phyloP scores from a whole-genome alignment of 2,888 invertebrate genomes.

The Tenthredo livida region DNA sequence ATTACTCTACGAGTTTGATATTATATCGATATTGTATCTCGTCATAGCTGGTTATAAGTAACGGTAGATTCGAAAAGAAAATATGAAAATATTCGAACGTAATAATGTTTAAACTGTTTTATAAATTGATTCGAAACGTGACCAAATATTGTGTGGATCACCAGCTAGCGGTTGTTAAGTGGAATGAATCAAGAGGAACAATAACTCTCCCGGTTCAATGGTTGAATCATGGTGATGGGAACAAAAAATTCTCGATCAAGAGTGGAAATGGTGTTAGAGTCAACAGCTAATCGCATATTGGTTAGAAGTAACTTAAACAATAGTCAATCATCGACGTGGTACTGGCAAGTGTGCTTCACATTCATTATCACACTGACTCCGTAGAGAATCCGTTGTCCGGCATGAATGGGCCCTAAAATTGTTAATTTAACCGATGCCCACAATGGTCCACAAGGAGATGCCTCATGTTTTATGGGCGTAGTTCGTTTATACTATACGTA shows the following conservation, averaged over 20 bases:
- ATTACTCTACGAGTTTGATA: neutral
- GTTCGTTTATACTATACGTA: slow-evolving; percentile 60
- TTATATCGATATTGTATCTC: too few species aligned
- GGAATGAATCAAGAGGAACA: neutral
- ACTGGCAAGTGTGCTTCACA: slow-evolving; percentile 20
- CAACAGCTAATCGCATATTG: neutral
- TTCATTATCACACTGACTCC: slow-evolving; percentile 49
- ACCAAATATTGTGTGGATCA: neutral
- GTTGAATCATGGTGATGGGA: neutral
- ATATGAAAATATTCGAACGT: neutral
- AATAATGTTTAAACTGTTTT: neutral
- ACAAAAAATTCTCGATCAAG: neutral
- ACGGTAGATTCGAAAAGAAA: neutral
- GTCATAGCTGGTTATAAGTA: neutral
- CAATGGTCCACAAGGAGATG: slow-evolving; percentile 45
- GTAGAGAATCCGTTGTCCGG: slow-evolving; percentile 27
- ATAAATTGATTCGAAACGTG: neutral
- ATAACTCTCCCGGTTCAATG: neutral
- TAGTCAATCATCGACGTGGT: neutral
- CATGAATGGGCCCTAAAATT: slow-evolving; percentile 56
- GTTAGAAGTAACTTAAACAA: neutral
- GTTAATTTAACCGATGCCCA: slow-evolving; percentile 53
- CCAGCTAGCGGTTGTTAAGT: neutral
- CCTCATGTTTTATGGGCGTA: slow-evolving; percentile 55
- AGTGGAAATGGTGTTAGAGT: neutral